A percentile compares a stretch with the other conserved stretches of the same genome.
Conservation (phyloP, 2,888 invertebrate species). For the Disparrhopalites patrizii region DNA sequence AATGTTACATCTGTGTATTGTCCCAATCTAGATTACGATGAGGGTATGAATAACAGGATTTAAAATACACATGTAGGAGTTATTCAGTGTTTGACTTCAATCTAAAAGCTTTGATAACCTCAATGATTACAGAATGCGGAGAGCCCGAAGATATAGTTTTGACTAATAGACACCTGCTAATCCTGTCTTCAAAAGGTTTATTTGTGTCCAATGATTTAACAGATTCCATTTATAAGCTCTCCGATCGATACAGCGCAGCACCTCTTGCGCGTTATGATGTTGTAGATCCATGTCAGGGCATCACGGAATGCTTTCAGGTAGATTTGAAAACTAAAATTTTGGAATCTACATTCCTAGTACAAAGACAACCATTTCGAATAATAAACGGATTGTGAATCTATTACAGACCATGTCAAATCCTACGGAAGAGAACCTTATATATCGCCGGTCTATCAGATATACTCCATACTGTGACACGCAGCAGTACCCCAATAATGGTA, state of each 20-base stretch:
- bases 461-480: slow-evolving; percentile 34
- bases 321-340: background rate
- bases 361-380: too few species aligned
- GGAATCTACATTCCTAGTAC: too few species aligned
- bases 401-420: slow-evolving; percentile 16
- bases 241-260: slow-evolving; percentile 16
- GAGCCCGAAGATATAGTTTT: slow-evolving; percentile 26
- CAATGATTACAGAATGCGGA: slow-evolving; percentile 25
- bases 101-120: background rate
- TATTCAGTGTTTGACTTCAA: background rate
- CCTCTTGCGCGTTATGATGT: slow-evolving; percentile 27
- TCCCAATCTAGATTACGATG: slow-evolving; percentile 10
- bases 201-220: slow-evolving; percentile 34
- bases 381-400: too few species aligned
- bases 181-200: slow-evolving; percentile 27
- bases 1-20: slow-evolving; percentile 21
- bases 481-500: slow-evolving; percentile 35
- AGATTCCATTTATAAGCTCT: slow-evolving; percentile 1
- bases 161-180: slow-evolving; percentile 34
- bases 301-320: slow-evolving; percentile 31
- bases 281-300: slow-evolving; percentile 32
- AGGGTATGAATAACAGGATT: slow-evolving; percentile 1
- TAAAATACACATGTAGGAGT: background rate
- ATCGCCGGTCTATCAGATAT: slow-evolving; percentile 26
- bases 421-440: slow-evolving; percentile 13